A percentile compares a stretch with the other conserved stretches of the same genome.
These are phyloP conservation scores for Leucophenga maculata DNA, from an alignment of 2,888 invertebrate genomes.

Conservation along the genomic window DNA sequence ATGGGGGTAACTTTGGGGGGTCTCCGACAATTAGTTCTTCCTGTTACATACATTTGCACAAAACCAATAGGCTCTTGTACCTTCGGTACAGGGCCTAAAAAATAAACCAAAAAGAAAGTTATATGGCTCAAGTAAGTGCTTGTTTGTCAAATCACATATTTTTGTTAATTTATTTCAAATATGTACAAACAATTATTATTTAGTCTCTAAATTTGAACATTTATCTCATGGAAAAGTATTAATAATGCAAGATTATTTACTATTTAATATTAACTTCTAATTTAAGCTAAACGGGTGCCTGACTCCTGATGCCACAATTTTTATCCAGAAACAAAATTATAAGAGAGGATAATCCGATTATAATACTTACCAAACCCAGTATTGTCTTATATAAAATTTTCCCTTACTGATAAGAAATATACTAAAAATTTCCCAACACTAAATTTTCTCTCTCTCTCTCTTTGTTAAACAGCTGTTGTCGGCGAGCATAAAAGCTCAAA, in stretches of 20 bases:
- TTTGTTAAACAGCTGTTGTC: constrained; percentile 4
- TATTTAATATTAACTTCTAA: background rate
- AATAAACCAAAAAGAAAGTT: too few species aligned
- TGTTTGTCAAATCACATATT: too few species aligned
- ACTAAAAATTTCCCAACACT: too few species aligned
- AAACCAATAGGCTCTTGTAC: too few species aligned
- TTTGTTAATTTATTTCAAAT: too few species aligned
- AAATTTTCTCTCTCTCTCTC: too few species aligned
- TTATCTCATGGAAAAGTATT: constrained; percentile 48
- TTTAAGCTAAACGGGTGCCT: background rate
- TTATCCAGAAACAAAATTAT: constrained; percentile 29
- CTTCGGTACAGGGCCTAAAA: too few species aligned
- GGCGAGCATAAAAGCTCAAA: background rate
- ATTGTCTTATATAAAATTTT: constrained; percentile 15
- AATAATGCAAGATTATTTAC: constrained; percentile 45
- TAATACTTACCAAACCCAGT: constrained; percentile 41
- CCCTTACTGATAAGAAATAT: too few species aligned
- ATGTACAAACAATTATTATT: background rate
- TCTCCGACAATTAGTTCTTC: too few species aligned
- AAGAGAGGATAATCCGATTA: background rate
- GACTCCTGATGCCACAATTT: background rate
- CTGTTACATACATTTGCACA: too few species aligned
- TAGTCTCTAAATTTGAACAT: background rate
- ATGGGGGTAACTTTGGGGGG: too few species aligned
- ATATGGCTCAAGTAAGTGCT: too few species aligned